These are phyloP conservation scores for Aleiodes testaceus DNA, from an alignment of 2,888 invertebrate species.

Conservation along the genomic window DNA sequence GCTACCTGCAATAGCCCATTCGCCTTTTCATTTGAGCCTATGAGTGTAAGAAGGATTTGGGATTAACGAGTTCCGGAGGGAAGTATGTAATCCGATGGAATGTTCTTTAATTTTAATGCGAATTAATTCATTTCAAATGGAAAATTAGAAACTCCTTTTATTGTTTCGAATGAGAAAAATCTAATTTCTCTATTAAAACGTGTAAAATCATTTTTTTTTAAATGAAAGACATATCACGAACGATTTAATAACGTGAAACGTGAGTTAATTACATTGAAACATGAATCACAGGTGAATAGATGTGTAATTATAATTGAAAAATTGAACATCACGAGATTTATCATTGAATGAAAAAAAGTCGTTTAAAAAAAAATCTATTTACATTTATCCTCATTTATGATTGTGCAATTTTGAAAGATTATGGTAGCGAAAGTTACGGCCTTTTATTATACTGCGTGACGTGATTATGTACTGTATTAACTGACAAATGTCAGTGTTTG, in stretches of 20 bases:
- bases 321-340: background rate
- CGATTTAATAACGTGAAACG: no score
- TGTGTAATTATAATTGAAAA: slow-evolving; percentile 26
- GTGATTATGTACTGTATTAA: slow-evolving; percentile 22
- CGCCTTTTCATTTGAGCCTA: background rate
- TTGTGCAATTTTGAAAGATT: slow-evolving; percentile 24
- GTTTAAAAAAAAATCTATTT: slow-evolving; percentile 8
- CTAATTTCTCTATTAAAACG: background rate
- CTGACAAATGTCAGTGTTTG: slow-evolving; percentile 33
- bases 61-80: slow-evolving; percentile 5
- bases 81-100: background rate
- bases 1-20: slow-evolving; percentile 17
- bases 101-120: background rate
- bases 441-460: slow-evolving; percentile 31
- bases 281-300: slow-evolving; percentile 29
- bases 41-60: slow-evolving; percentile 5
- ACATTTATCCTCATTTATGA: slow-evolving; percentile 23
- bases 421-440: slow-evolving; percentile 25
- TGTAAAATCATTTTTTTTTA: no score
- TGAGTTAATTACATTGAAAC: slow-evolving; percentile 10
- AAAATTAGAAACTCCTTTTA: no score
- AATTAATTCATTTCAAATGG: no score
- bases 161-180: no score
- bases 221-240: no score
- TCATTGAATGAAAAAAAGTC: background rate